Percentiles rank a stretch among this genome's conserved stretches.
These are phyloP conservation scores for Hippopotamus amphibius DNA, from an alignment of 2,113 vertebrate genomes.

Conservation along the genomic window DNA sequence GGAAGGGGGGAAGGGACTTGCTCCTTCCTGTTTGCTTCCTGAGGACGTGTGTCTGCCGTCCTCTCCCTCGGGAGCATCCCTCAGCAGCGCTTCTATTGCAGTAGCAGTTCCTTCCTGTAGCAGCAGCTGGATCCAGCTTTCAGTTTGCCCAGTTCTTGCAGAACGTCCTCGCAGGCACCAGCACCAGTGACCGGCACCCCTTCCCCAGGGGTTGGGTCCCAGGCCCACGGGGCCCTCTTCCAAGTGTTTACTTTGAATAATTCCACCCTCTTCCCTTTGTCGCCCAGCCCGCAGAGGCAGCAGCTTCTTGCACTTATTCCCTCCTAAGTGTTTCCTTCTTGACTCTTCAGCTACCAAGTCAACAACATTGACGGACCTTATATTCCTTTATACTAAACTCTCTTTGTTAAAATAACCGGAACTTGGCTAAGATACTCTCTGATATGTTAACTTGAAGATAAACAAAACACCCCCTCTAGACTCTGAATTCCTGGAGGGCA, in stretches of 20 bases:
- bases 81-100: neutral
- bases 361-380: neutral
- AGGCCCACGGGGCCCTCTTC: neutral
- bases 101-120: neutral
- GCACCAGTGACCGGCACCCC: neutral
- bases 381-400: neutral
- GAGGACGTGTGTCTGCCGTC: neutral
- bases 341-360: neutral
- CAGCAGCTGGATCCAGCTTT: neutral
- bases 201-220: neutral
- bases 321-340: neutral
- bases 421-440: neutral
- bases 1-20: neutral
- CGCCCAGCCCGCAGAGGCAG: neutral
- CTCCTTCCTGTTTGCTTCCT: neutral
- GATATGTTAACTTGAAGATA: constrained; percentile 17
- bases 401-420: neutral
- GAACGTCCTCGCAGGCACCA: neutral
- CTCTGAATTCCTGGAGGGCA: neutral
- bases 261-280: neutral
- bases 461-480: neutral
- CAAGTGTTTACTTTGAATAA: neutral
- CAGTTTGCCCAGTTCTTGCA: neutral
- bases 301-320: neutral
- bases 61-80: neutral